A percentile compares a stretch with the other conserved stretches of the same genome.
phyloP scores from a whole-genome alignment of 2,888 invertebrate species.

The Papilio gigon region DNA sequence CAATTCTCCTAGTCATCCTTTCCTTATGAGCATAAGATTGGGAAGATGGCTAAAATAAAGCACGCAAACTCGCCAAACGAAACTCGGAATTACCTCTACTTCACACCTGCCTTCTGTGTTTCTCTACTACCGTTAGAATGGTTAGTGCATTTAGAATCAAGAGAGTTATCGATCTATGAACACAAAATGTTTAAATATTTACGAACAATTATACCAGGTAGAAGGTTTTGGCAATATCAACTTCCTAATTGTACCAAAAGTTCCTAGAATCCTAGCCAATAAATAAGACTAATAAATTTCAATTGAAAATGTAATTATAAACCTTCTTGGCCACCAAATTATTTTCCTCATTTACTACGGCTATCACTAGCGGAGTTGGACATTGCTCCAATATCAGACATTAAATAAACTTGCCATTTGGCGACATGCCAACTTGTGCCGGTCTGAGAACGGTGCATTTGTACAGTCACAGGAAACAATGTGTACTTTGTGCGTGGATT shows the following conservation, averaged over 20 bases:
- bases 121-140: too few relatives aligned
- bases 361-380: constrained; percentile 16
- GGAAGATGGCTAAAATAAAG: too few relatives aligned
- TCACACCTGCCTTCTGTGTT: too few relatives aligned
- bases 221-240: neutral
- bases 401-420: constrained; percentile 23
- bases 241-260: neutral
- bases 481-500: neutral
- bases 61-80: too few relatives aligned
- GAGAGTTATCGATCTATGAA: too few relatives aligned
- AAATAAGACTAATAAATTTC: neutral
- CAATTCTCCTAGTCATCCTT: too few relatives aligned
- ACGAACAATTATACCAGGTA: neutral
- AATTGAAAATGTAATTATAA: neutral
- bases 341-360: constrained; percentile 2
- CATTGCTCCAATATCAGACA: constrained; percentile 18
- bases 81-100: too few relatives aligned
- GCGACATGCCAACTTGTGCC: constrained; percentile 18
- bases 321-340: constrained; percentile 12
- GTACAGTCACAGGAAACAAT: constrained; percentile 25
- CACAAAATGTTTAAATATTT: neutral
- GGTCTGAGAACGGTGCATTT: constrained; percentile 24
- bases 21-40: too few relatives aligned
- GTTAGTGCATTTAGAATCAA: too few relatives aligned
- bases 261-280: neutral